These are phyloP conservation scores for Acropora yongei DNA, from an alignment of 64 coral and sea anemone species.

Conservation along the genomic window DNA sequence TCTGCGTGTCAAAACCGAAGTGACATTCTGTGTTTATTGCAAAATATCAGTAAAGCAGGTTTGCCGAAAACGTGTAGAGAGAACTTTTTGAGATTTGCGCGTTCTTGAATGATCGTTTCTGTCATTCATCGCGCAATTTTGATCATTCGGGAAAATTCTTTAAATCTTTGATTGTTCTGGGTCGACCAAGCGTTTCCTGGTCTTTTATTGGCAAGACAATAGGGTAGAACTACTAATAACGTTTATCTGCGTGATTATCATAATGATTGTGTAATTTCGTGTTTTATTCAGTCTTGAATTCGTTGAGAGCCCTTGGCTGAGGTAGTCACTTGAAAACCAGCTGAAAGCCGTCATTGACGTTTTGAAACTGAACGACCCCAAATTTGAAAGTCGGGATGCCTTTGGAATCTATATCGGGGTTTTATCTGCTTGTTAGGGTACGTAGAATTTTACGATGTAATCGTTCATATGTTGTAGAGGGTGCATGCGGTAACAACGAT, in stretches of 20 bases:
- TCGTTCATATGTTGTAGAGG: too few relatives aligned
- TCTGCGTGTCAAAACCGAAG: too few relatives aligned
- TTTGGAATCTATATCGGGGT: not conserved
- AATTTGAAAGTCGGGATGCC: not conserved
- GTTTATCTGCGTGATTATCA: too few relatives aligned
- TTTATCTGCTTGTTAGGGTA: conserved; percentile 41
- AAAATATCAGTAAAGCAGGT: too few relatives aligned
- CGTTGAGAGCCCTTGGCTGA: too few relatives aligned
- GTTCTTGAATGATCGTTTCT: not conserved
- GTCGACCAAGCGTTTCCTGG: not conserved
- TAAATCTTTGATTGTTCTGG: not conserved
- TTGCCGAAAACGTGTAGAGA: not conserved
- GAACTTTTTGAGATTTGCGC: not conserved
- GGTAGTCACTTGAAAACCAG: too few relatives aligned
- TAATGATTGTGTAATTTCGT: too few relatives aligned
- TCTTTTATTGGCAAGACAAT: not conserved
- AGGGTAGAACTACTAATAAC: not conserved
- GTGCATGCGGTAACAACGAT: too few relatives aligned
- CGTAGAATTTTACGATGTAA: not conserved
- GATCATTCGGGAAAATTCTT: not conserved
- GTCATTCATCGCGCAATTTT: not conserved
- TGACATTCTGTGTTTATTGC: too few relatives aligned
- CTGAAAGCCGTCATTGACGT: too few relatives aligned
- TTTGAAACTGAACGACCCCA: not conserved
- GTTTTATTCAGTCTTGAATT: too few relatives aligned